Conservation (phyloP, 2,797 vertebrate species). For the Notolepis coatsorum region DNA sequence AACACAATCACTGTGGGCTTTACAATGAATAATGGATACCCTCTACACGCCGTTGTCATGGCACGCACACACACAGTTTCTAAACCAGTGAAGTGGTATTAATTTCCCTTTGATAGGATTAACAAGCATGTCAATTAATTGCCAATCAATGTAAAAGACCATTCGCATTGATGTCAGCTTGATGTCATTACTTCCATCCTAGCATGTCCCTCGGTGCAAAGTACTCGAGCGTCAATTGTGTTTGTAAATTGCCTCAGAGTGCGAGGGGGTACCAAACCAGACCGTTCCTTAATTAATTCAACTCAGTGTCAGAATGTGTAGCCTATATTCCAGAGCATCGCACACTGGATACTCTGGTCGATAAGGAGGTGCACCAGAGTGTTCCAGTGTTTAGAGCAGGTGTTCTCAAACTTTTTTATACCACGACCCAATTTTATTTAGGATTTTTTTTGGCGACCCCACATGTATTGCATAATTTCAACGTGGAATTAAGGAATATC, state of each 20-base stretch:
- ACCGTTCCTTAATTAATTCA: constrained; percentile 27
- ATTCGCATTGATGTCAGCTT: not conserved
- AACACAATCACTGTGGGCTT: constrained; percentile 66
- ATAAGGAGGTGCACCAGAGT: constrained; percentile 44
- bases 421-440: no score
- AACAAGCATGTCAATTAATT: constrained; percentile 66
- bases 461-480: no score
- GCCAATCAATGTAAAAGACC: constrained; percentile 40
- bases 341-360: constrained; percentile 37
- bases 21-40: constrained; percentile 73
- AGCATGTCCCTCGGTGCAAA: not conserved
- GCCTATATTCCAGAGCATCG: constrained; percentile 34
- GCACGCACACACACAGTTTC: constrained; percentile 5
- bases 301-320: constrained; percentile 29
- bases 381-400: constrained; percentile 8
- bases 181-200: not conserved
- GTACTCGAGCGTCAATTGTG: no score
- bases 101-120: constrained; percentile 61
- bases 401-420: no score
- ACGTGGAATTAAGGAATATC: no score
- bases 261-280: not conserved
- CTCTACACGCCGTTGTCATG: constrained; percentile 54
- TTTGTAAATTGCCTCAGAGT: not conserved
- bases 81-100: constrained; percentile 28
- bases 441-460: no score